Evolutionary conservation across 2,888 invertebrate genomes (phyloP), one percentile per base, ranked within the genome.

Genomic region (Mimumesa dahlbomi): DNA sequence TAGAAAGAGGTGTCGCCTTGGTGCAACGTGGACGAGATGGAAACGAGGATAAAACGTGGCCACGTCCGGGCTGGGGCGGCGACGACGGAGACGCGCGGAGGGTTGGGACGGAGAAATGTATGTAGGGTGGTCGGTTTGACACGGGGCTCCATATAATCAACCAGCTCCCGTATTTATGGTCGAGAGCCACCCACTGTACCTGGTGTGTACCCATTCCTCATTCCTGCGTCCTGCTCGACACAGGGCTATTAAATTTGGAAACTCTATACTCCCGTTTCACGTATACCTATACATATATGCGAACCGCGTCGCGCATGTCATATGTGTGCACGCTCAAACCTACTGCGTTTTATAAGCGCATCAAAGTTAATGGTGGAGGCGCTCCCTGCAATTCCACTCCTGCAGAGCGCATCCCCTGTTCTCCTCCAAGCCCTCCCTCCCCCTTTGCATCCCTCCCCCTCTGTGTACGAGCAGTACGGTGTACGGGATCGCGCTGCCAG

Each of bases 201-300:
- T 77, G 82, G 61, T 75, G 79, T 72, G 67, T 77, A 67, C 73
- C 79, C 75, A 79, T 80, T 77, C 75, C 79, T 80, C 79, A 75
- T 79, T 75, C 75, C 75, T 77, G 74, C 64, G 62, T 73, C 58
- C 72, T 76, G 68, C 73, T 69, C 79, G 75, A 74, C 80, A 82
- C 84, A 83, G 82, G 73, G 83, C 84, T 86, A 85, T 85, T 85
- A 86, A 86, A 86, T 86, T 86, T 85, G 82, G 85, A 83, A 86
- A 85, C 83, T 82, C 80, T 84, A 84, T 84, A 84, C 79, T 69
- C 70, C 67, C 68, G 42, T 29, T 38, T 53, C 61, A 46, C 66
- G 48, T 64, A 54, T 38, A 54, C 56, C 42, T 42, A 16, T 16
- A 19, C 63, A 14, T 31, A 40, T 38, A 61, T 57, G 50, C 53